These are phyloP conservation scores for Papilio helenus DNA, from an alignment of 1,140 invertebrate species.

Conservation along the genomic window DNA sequence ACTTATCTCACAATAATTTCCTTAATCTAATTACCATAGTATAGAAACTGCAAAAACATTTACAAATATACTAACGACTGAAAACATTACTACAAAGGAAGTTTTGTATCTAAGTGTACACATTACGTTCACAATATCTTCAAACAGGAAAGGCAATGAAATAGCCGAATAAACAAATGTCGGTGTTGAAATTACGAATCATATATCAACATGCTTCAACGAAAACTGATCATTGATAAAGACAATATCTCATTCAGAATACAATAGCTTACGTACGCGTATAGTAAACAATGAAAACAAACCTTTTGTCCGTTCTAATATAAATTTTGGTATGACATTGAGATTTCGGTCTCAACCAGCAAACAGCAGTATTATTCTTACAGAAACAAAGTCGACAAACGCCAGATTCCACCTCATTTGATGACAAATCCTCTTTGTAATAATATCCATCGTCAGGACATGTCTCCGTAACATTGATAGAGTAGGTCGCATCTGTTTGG, in stretches of 20 bases:
- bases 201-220: neutral
- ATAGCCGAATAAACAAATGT: neutral
- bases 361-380: conserved; percentile 54
- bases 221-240: neutral
- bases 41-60: neutral
- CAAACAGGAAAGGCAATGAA: conserved; percentile 1
- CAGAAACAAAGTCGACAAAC: conserved; percentile 69
- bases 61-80: neutral
- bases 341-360: conserved; percentile 57
- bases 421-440: conserved; percentile 48
- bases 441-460: conserved; percentile 65
- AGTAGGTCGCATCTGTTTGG: conserved; percentile 41
- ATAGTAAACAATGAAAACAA: conserved; percentile 34
- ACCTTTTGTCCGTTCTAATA: conserved; percentile 53
- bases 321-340: conserved; percentile 58
- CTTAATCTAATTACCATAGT: neutral
- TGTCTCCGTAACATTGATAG: conserved; percentile 40
- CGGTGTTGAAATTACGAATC: neutral
- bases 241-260: neutral
- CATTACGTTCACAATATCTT: neutral
- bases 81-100: neutral
- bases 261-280: neutral
- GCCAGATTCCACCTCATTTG: conserved; percentile 44
- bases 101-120: neutral
- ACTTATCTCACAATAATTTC: neutral